These are phyloP conservation scores for Etia nguti DNA, from an alignment of 2,113 vertebrate genomes.

Conservation along the genomic window DNA sequence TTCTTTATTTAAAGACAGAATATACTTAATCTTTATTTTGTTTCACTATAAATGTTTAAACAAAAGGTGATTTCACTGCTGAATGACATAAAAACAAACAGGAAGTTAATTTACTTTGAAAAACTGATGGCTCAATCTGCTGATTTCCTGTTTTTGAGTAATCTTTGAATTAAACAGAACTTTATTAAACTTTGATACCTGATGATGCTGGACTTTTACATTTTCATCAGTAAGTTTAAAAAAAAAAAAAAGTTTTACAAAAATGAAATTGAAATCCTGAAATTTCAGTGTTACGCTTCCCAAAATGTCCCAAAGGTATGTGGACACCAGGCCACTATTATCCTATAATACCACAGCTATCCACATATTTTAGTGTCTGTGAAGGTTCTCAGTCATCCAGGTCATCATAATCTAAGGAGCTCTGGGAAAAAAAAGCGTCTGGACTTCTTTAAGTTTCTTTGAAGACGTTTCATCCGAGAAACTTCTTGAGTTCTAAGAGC, in stretches of 20 bases:
- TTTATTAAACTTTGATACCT: background rate
- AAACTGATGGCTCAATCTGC: background rate
- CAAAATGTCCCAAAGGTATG: background rate
- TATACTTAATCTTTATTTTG: background rate
- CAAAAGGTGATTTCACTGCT: background rate
- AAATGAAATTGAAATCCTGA: too few relatives aligned
- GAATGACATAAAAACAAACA: background rate
- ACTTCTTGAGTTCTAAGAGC: background rate
- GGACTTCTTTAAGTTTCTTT: background rate
- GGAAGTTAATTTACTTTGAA: background rate
- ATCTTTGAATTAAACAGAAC: background rate
- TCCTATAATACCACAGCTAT: background rate
- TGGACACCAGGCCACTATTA: background rate
- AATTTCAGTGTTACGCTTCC: background rate
- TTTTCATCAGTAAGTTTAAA: fast-evolving
- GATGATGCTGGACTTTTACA: background rate
- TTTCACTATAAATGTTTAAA: background rate
- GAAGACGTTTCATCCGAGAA: background rate
- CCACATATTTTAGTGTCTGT: background rate
- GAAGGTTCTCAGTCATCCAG: background rate
- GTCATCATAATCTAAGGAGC: background rate
- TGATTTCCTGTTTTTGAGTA: background rate
- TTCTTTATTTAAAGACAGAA: background rate
- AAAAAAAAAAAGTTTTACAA: background rate
- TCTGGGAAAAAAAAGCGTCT: background rate